Percentiles rank a stretch among this genome's conserved stretches.
phyloP scores from a whole-genome alignment of 2,113 vertebrate species.

The Propithecus coquereli region DNA sequence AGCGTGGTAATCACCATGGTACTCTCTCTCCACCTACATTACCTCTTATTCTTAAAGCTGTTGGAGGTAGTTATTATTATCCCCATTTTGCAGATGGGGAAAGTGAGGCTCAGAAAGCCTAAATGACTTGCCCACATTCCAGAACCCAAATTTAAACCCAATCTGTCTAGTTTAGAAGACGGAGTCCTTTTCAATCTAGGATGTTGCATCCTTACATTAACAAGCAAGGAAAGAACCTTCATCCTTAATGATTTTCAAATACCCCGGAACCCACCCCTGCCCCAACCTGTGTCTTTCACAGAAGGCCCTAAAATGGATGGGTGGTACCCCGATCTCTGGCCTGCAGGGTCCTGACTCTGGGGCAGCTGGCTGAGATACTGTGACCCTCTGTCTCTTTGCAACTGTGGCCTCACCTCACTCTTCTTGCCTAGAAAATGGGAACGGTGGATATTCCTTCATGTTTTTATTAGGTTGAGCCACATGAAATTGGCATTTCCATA shows the following conservation, averaged over 20 bases:
- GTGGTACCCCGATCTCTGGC: not conserved
- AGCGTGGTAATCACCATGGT: fast-evolving
- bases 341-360: not conserved
- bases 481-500: not conserved
- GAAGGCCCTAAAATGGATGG: not conserved
- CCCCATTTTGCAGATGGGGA: not conserved
- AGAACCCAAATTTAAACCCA: not conserved
- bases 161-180: not conserved
- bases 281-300: fast-evolving
- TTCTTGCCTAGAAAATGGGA: not conserved
- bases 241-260: not conserved
- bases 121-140: not conserved
- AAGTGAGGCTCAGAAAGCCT: not conserved
- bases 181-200: not conserved
- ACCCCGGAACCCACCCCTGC: not conserved
- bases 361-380: not conserved
- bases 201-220: not conserved
- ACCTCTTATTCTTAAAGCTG: not conserved
- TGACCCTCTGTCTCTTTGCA: not conserved
- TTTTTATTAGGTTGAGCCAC: not conserved
- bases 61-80: not conserved
- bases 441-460: not conserved
- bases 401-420: not conserved
- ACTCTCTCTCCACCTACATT: not conserved
- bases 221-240: not conserved